Conservation (phyloP, 2,797 vertebrate species). For the Arctocebus calabarensis region DNA sequence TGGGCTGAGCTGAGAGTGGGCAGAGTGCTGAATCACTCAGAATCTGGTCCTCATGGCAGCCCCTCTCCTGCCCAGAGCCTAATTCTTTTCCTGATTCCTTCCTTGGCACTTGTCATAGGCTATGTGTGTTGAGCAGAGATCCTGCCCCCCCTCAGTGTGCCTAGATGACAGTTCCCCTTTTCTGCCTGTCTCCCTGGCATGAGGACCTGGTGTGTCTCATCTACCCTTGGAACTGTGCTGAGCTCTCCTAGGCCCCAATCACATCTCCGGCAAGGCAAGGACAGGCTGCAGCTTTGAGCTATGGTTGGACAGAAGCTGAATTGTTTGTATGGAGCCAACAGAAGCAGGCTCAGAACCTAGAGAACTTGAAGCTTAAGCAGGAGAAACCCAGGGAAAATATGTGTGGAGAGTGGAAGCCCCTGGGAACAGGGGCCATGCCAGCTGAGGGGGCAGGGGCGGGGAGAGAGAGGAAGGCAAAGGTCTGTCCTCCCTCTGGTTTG, state of each 20-base stretch:
- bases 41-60: conserved; percentile 41
- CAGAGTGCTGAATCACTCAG: conserved; percentile 89
- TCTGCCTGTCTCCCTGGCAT: conserved; percentile 16
- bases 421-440: background rate
- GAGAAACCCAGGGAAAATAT: background rate
- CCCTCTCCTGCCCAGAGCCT: conserved; percentile 34
- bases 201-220: conserved; percentile 1
- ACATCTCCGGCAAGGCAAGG: background rate
- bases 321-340: background rate
- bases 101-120: background rate
- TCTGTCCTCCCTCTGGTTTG: background rate
- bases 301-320: background rate
- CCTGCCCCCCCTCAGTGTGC: background rate
- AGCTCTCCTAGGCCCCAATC: background rate
- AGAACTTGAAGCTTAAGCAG: background rate
- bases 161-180: background rate
- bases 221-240: conserved; percentile 49
- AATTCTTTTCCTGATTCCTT: background rate
- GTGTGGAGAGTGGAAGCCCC: background rate
- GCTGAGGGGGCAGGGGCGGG: background rate
- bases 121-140: background rate
- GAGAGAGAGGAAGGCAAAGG: background rate
- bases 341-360: background rate
- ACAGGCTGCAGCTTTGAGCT: background rate
- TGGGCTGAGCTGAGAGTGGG: conserved; percentile 63